Conservation (phyloP, 2,797 vertebrate species). For the Sebastes cheni region DNA sequence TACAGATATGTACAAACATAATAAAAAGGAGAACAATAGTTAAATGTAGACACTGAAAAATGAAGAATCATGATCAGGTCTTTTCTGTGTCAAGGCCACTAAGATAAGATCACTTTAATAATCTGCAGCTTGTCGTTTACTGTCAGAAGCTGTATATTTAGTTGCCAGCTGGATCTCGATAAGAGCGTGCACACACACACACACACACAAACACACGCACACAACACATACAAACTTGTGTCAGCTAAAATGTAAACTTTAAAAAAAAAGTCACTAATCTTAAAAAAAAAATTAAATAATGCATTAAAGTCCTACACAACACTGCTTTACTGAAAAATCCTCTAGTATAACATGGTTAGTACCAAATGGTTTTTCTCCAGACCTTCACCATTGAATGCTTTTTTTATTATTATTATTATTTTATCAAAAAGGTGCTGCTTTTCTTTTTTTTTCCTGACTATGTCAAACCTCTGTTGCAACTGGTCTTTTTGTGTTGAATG, state of each 20-base stretch:
- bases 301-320: conserved; percentile 61
- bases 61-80: conserved; percentile 67
- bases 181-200: conserved; percentile 45
- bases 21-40: conserved; percentile 35
- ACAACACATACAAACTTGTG: conserved; percentile 50
- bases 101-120: conserved; percentile 81
- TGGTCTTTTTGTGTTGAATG: conserved; percentile 74
- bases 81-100: conserved; percentile 83
- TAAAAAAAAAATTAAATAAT: conserved; percentile 50
- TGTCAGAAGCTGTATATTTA: conserved; percentile 69
- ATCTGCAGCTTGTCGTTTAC: conserved; percentile 63
- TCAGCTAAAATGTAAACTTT: conserved; percentile 75
- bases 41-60: conserved; percentile 57
- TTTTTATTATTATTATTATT: conserved; percentile 21
- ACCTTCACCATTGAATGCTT: conserved; percentile 78
- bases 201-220: conserved; percentile 12
- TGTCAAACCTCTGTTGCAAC: conserved; percentile 67
- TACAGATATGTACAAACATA: conserved; percentile 48
- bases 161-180: conserved; percentile 69
- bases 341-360: conserved; percentile 46
- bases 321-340: conserved; percentile 56
- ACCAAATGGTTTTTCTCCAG: conserved; percentile 64
- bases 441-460: conserved; percentile 38
- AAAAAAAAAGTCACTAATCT: conserved; percentile 49
- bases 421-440: conserved; percentile 70